These are phyloP conservation scores for Xiphophorus couchianus DNA, from an alignment of 2,113 vertebrate genomes.

Conservation along the genomic window DNA sequence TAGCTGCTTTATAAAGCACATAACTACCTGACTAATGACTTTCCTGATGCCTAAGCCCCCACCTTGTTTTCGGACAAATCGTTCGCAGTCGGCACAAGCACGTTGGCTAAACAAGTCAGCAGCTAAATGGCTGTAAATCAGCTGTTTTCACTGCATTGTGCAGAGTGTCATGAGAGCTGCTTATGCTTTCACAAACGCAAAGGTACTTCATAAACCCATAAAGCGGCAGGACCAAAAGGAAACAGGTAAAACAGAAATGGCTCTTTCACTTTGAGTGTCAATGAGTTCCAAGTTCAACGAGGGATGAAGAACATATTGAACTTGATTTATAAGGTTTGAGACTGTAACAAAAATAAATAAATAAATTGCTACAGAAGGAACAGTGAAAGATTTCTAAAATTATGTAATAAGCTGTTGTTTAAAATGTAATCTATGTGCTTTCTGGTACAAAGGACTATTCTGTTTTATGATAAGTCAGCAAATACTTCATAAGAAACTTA, in stretches of 20 bases:
- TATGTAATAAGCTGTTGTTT: no score
- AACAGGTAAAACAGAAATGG: neutral
- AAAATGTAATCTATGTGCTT: no score
- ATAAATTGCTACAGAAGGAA: no score
- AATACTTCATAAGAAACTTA: no score
- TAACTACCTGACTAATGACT: conserved; percentile 61
- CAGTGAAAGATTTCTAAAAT: no score
- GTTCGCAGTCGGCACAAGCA: conserved; percentile 41
- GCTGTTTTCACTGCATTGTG: conserved; percentile 16
- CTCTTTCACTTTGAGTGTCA: neutral
- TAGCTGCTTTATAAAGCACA: conserved; percentile 43
- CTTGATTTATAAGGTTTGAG: no score
- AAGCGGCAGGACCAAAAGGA: neutral
- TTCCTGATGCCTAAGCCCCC: conserved; percentile 50
- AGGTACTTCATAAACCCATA: neutral
- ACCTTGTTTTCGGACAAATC: conserved; percentile 38
- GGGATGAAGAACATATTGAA: no score
- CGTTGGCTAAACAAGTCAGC: conserved; percentile 43
- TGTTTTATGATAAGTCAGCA: no score
- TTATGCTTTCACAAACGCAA: conserved; percentile 10
- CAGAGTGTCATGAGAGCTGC: conserved; percentile 4
- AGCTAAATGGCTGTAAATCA: conserved; percentile 45
- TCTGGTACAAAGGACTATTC: no score
- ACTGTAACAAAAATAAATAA: no score
- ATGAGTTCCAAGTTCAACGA: no score